These are phyloP conservation scores for Eudyptes chrysolophus DNA, from an alignment of 2,113 vertebrate species.

Conservation along the genomic window DNA sequence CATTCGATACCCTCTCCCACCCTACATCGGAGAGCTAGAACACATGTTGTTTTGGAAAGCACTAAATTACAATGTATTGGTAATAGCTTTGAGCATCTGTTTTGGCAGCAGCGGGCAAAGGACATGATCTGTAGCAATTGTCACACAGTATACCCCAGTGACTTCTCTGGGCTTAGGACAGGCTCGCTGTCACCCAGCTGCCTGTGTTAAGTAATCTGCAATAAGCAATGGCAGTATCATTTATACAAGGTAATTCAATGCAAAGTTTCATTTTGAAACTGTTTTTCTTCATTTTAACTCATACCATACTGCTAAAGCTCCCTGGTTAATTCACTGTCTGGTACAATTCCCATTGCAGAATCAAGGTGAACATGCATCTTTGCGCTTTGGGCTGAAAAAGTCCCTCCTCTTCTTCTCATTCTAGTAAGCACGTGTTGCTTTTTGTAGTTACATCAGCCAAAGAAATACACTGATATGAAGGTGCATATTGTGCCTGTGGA, in stretches of 20 bases:
- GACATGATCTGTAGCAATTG: neutral
- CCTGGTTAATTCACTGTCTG: neutral
- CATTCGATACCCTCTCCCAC: fast-evolving
- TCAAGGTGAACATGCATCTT: neutral
- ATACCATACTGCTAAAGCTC: neutral
- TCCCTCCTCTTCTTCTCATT: neutral
- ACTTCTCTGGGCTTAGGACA: neutral
- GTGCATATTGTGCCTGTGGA: neutral
- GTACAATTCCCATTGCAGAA: neutral
- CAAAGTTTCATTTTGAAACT: neutral
- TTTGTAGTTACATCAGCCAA: neutral
- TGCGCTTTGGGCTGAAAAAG: neutral
- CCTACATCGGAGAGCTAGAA: neutral
- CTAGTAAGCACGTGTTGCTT: neutral
- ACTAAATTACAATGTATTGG: neutral
- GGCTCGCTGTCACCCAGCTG: neutral
- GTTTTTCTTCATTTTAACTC: neutral
- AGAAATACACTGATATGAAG: neutral
- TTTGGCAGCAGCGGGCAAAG: neutral
- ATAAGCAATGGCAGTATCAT: neutral
- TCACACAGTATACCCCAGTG: neutral
- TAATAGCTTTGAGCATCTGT: neutral
- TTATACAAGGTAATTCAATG: neutral
- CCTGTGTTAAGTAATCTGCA: neutral
- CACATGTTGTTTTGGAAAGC: neutral